phyloP scores from a whole-genome alignment of 2,888 invertebrate species.

The Lasius fuliginosus region DNA sequence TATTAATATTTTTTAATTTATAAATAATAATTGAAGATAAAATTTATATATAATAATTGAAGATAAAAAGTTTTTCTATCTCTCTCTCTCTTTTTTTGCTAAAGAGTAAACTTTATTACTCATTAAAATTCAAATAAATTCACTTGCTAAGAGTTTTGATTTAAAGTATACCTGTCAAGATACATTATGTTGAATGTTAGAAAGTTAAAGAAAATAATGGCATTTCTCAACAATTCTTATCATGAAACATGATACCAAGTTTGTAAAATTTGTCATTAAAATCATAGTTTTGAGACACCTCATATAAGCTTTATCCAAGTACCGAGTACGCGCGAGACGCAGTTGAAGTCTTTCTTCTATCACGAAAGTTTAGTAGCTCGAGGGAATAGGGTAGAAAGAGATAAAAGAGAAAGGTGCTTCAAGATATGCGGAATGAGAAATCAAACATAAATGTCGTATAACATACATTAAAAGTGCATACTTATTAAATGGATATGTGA shows the following conservation, averaged over 20 bases:
- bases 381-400: slow-evolving; percentile 23
- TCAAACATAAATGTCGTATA: slow-evolving; percentile 43
- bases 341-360: slow-evolving; percentile 46
- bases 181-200: background rate
- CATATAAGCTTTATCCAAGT: slow-evolving; percentile 3
- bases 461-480: slow-evolving; percentile 22
- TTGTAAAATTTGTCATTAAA: slow-evolving; percentile 40
- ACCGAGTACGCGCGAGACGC: slow-evolving; percentile 5
- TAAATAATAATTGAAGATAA: slow-evolving; percentile 7
- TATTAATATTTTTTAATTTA: background rate
- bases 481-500: slow-evolving; percentile 30
- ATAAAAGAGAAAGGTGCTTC: slow-evolving; percentile 37
- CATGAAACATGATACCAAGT: background rate
- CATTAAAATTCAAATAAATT: slow-evolving; percentile 5
- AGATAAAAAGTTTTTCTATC: slow-evolving; percentile 1
- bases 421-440: slow-evolving; percentile 37
- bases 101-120: background rate
- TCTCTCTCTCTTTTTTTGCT: background rate
- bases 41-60: background rate
- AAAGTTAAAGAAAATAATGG: slow-evolving; percentile 10
- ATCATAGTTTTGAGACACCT: slow-evolving; percentile 6
- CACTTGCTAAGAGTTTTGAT: background rate
- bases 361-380: slow-evolving; percentile 47
- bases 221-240: background rate
- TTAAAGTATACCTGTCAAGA: background rate